Evolutionary conservation across 2,113 vertebrate species (phyloP).

Genomic region (Aspiorhynchus laticeps): DNA sequence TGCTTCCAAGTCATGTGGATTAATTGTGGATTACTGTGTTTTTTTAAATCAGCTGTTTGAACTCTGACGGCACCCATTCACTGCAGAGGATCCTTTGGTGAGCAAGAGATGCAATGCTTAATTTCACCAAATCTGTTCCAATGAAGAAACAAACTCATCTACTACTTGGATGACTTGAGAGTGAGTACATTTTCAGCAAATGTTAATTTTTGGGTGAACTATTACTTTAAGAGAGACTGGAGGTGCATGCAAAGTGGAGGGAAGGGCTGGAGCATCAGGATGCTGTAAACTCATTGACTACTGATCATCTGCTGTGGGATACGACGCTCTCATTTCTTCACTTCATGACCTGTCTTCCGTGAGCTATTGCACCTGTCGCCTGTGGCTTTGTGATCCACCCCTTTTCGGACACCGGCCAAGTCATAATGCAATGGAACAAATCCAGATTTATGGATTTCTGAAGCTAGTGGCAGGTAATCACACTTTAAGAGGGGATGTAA

Average conservation of each 20-base stretch:
- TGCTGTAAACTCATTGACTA: constrained; percentile 18
- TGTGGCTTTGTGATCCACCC: constrained; percentile 59
- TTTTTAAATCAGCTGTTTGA: neutral
- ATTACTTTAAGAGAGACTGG: neutral
- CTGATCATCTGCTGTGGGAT: constrained; percentile 7
- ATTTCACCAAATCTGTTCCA: neutral
- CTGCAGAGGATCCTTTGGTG: neutral
- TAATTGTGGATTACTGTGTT: neutral
- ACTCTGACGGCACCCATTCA: neutral
- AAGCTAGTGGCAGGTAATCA: constrained; percentile 61
- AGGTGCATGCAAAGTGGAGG: neutral
- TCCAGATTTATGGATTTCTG: constrained; percentile 69
- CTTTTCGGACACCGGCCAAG: constrained; percentile 57
- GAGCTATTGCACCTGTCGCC: constrained; percentile 62
- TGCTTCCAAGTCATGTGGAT: neutral
- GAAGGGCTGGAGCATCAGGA: constrained; percentile 13
- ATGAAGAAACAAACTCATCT: neutral
- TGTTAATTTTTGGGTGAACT: neutral
- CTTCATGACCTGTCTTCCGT: constrained; percentile 60
- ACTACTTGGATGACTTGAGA: neutral
- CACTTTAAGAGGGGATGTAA: constrained; percentile 51
- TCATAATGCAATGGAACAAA: constrained; percentile 62
- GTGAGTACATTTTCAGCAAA: neutral
- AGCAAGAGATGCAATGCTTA: neutral
- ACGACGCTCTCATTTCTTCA: constrained; percentile 46